A percentile compares a stretch with the other conserved stretches of the same genome.
Evolutionary conservation across 2,797 vertebrate genomes (phyloP).

Genomic region (Phaenicophaeus curvirostris): DNA sequence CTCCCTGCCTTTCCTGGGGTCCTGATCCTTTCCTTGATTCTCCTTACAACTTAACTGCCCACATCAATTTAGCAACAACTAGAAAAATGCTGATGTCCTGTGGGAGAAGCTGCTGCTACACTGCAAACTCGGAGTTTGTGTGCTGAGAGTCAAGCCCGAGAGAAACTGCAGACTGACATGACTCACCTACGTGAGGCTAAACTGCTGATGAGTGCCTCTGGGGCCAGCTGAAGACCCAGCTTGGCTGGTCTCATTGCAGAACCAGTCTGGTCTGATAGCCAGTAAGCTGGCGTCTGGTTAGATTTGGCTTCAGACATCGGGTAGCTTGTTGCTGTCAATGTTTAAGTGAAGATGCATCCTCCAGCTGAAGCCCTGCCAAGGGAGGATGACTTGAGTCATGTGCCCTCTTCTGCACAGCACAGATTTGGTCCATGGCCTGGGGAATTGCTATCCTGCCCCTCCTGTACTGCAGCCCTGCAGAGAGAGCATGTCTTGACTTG

Average conservation of each 20-base stretch:
- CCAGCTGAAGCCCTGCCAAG: background rate
- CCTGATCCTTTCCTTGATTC: background rate
- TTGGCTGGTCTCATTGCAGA: background rate
- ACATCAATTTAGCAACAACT: background rate
- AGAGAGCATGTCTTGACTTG: background rate
- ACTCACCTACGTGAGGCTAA: background rate
- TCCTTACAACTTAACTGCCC: background rate
- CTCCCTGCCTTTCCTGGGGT: background rate
- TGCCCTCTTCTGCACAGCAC: background rate
- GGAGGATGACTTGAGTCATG: background rate
- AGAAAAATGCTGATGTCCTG: background rate
- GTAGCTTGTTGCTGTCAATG: background rate
- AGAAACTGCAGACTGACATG: background rate
- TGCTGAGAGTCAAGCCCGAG: background rate
- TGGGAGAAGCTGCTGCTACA: background rate
- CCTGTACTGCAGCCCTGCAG: background rate
- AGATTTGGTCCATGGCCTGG: background rate
- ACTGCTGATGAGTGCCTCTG: background rate
- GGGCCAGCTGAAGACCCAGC: background rate
- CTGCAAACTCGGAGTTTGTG: background rate
- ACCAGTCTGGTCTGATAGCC: background rate
- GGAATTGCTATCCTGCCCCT: background rate
- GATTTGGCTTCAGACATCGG: background rate
- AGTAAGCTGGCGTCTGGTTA: background rate
- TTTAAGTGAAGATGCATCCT: background rate